Base-by-base conservation (phyloP, 2,113 vertebrate species). In the Scomber colias region DNA sequence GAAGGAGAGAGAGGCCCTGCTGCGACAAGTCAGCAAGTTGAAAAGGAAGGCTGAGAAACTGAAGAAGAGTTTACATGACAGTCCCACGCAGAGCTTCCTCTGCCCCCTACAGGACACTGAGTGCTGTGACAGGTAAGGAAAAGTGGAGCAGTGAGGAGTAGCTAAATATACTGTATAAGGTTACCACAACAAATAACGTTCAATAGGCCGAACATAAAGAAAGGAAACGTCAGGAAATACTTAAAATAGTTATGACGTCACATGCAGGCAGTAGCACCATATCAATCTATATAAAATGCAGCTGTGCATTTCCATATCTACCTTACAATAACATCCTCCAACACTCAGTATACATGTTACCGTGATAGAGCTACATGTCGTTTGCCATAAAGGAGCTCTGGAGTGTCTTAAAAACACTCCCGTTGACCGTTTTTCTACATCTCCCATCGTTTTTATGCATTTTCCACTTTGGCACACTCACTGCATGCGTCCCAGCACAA, bases 1-100 rank as follows among this genome's bases (percentile, higher is more conserved):
- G 71, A 88, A 92, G 84, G 94, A 95, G 81, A 94, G 90, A 81
- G 85, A 92, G 15, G 51, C 85, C 75, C 80, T 95, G 77, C 74
- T 90, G 68, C 71, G 19, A 19, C 92, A 91, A 85, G 89, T 95
- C 79, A 82, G 64, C 71, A 62, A 8, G 53, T 30, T 95, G 80
- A 87, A 94, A 35, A 84, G 75, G 75, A 88, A 90, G 30, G 64
- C 90, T 0, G 45, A 76, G n/a, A 79, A 88, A 44, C 60, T 82
- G 1, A 88, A 71, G 79, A 75, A 69, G 75, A 71, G 40, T 1
- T 63, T 45, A 11, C 50, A 5, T 1, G 3, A 45, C 45, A 12
- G 14, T 15, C 35, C 17, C 10, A 45, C 19, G 11, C 45, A 46
- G 50, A 70, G 24, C 14, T 56, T 48, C 46, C 19, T 31, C 57